Conservation (phyloP, 2,888 invertebrate genomes). For the Dicroscelio sp. region DNA sequence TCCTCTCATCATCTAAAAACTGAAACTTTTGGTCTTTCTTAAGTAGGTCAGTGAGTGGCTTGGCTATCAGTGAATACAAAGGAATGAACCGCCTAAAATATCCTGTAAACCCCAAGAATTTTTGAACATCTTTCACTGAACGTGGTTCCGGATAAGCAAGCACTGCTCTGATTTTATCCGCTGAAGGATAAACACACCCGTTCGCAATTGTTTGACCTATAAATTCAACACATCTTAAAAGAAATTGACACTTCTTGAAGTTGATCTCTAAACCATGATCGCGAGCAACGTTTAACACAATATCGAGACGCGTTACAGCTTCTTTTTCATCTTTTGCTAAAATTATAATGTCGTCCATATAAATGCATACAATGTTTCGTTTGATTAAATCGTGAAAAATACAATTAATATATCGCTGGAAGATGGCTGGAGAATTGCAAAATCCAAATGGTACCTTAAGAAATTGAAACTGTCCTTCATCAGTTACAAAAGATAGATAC, state of each 20-base stretch:
- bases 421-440: conserved; percentile 59
- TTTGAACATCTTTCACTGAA: conserved; percentile 16
- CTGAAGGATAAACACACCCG: conserved; percentile 15
- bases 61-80: conserved; percentile 57
- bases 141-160: conserved; percentile 13
- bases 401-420: conserved; percentile 56
- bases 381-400: conserved; percentile 34
- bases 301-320: conserved; percentile 6
- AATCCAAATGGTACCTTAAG: conserved; percentile 37
- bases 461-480: conserved; percentile 53
- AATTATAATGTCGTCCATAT: conserved; percentile 65
- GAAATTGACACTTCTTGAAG: conserved; percentile 64
- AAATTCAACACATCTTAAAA: not conserved
- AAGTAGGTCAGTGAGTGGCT: conserved; percentile 83
- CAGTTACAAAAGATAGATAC: not conserved
- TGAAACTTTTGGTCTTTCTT: conserved; percentile 76
- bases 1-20: conserved; percentile 35
- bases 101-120: conserved; percentile 35
- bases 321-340: conserved; percentile 37
- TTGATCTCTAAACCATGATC: conserved; percentile 53
- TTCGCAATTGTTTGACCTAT: not conserved
- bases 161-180: conserved; percentile 3
- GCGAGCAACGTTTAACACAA: conserved; percentile 20
- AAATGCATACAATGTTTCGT: conserved; percentile 26
- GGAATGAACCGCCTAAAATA: conserved; percentile 38